Evolutionary conservation across 2,113 vertebrate species (phyloP), one percentile per base, ranked within the genome.

Genomic region (Cervus canadensis): DNA sequence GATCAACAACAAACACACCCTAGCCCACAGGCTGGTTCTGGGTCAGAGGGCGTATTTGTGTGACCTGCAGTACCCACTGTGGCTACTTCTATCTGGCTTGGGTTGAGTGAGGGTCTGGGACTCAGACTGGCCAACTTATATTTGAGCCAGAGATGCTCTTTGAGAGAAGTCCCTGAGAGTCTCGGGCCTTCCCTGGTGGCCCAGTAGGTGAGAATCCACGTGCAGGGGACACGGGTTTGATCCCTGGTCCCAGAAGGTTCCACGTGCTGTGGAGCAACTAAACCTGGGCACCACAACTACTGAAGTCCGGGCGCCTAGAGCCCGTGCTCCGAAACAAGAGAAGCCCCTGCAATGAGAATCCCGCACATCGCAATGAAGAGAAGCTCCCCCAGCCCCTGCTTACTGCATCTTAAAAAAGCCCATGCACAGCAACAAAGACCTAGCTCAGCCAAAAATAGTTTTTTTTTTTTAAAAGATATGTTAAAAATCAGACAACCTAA

Each of bases 351-450:
- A 71, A 0, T 12, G 67, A 36, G 67, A 21, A 3, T 23, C 67
- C n/a, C 1, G 2, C 19, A 40, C 4, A 6, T 71, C 2, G 0
- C 67, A 23, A 1, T 6, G n/a, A 36, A 36, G n/a, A 40, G 9
- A 12, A 36, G n/a, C 67, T 71, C n/a, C 67, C 19, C n/a, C 21
- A 21, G n/a, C 10, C 19, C 67, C n/a, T 71, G 67, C 17, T 1
- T 12, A 6, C 67, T 36, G 67, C 5, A 3, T 71, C 67, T 40
- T 6, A 71, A 0, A n/a, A 6, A 3, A 71, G 19, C 5, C n/a
- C 10, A 2, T 6, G 67, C n/a, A 40, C 19, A 71, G n/a, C 19
- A 71, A 6, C 67, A 71, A 3, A 71, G n/a, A 71, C 67, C n/a
- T 23, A 36, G 67, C n/a, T 11, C 67, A 71, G n/a, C 67, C n/a